These are phyloP conservation scores for Scleropages formosus DNA, from an alignment of 2,797 vertebrate species.

Conservation along the genomic window DNA sequence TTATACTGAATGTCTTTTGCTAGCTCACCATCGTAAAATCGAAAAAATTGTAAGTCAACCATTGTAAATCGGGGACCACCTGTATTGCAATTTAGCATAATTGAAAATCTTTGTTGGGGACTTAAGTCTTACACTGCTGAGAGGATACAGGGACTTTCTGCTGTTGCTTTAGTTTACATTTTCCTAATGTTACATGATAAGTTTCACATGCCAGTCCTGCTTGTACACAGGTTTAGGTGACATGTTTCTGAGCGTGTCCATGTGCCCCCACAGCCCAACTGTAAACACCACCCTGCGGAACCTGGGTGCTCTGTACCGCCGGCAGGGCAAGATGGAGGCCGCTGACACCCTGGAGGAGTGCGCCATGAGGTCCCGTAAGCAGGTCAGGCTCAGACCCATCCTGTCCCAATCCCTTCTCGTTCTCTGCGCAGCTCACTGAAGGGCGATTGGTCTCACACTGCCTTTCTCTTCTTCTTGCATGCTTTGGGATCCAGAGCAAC, in stretches of 20 bases:
- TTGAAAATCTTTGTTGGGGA: no score
- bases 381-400: slow-evolving; percentile 62
- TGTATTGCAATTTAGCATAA: no score
- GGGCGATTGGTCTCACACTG: slow-evolving; percentile 52
- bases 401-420: not conserved
- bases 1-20: no score
- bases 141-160: no score
- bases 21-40: no score
- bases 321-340: slow-evolving; percentile 89
- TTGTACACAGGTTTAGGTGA: not conserved
- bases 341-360: slow-evolving; percentile 89
- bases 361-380: slow-evolving; percentile 80
- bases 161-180: no score
- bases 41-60: no score
- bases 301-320: slow-evolving; percentile 89
- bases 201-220: not conserved
- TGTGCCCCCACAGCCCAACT: slow-evolving; percentile 77
- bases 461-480: slow-evolving; percentile 62
- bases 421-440: not conserved
- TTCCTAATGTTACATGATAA: not conserved
- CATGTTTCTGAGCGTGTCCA: not conserved
- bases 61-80: no score
- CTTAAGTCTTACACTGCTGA: no score
- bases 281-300: slow-evolving; percentile 96
- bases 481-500: slow-evolving; percentile 72